A percentile compares a stretch with the other conserved stretches of the same genome.
Evolutionary conservation across 2,888 invertebrate genomes (phyloP).

Genomic region (Elgonia sp.): DNA sequence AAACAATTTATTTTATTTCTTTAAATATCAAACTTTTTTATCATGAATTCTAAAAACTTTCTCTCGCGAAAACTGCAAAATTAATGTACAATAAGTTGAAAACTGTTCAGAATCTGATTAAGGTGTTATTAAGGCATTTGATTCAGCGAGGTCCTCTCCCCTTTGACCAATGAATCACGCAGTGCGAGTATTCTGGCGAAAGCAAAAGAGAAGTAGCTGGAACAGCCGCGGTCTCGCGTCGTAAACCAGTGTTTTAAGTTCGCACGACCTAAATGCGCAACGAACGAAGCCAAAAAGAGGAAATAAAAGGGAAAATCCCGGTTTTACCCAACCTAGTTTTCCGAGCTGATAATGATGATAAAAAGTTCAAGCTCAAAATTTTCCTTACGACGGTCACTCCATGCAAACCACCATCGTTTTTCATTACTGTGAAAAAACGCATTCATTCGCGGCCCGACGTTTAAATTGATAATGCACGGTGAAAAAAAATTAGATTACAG

Average conservation of each 20-base stretch:
- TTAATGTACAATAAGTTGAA: no score
- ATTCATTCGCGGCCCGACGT: not conserved
- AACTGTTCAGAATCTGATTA: not conserved
- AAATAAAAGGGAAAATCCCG: conserved; percentile 48
- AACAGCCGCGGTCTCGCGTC: conserved; percentile 52
- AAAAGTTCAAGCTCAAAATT: conserved; percentile 33
- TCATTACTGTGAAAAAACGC: conserved; percentile 2
- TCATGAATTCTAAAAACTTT: no score
- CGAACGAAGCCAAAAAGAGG: conserved; percentile 56
- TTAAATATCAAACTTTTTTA: no score
- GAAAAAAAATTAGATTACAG: not conserved
- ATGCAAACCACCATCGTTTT: conserved; percentile 28
- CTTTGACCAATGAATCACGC: conserved; percentile 8
- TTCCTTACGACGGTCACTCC: conserved; percentile 12
- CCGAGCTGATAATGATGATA: conserved; percentile 57
- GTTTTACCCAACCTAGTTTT: conserved; percentile 56
- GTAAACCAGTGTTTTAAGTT: conserved; percentile 69
- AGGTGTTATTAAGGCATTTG: conserved; percentile 11
- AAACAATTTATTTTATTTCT: no score
- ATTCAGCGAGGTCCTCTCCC: not conserved
- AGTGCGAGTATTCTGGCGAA: not conserved
- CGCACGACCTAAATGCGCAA: conserved; percentile 71
- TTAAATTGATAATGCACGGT: not conserved
- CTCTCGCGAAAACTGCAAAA: no score
- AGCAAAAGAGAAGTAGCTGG: conserved; percentile 7